Conservation (phyloP, 2,113 vertebrate species). For the Laticauda colubrina region DNA sequence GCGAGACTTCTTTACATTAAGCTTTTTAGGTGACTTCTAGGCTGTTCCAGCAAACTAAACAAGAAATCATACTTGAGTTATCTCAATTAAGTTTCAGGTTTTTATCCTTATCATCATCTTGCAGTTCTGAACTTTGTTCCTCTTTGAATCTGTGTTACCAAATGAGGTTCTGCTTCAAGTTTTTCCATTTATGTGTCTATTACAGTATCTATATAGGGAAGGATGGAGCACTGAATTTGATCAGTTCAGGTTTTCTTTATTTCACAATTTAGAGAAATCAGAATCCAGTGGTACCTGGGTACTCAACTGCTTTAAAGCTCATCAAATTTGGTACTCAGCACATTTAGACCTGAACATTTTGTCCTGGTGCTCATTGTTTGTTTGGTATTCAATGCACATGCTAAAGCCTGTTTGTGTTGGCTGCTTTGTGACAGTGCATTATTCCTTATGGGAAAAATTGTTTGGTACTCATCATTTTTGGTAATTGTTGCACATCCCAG, state of each 20-base stretch:
- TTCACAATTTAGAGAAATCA: not conserved
- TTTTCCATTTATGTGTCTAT: not conserved
- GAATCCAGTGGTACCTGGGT: not conserved
- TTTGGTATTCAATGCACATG: not conserved
- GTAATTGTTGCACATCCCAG: not conserved
- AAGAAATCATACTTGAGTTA: not conserved
- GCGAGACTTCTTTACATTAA: not conserved
- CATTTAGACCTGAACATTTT: not conserved
- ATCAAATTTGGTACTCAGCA: not conserved
- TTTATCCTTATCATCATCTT: not conserved
- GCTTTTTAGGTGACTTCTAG: not conserved
- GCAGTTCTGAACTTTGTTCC: not conserved
- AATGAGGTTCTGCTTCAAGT: not conserved
- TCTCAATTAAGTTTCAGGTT: not conserved
- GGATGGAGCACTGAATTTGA: not conserved
- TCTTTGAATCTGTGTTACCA: not conserved
- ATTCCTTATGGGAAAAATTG: not conserved
- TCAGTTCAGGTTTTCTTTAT: not conserved
- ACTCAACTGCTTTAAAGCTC: not conserved
- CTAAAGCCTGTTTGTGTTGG: not conserved
- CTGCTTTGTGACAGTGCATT: not conserved
- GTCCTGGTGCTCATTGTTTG: not conserved
- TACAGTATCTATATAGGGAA: not conserved
- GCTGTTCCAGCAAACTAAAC: not conserved
- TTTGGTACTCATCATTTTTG: not conserved